Conservation (phyloP, 2,113 vertebrate genomes). For the Cheilinus undulatus region DNA sequence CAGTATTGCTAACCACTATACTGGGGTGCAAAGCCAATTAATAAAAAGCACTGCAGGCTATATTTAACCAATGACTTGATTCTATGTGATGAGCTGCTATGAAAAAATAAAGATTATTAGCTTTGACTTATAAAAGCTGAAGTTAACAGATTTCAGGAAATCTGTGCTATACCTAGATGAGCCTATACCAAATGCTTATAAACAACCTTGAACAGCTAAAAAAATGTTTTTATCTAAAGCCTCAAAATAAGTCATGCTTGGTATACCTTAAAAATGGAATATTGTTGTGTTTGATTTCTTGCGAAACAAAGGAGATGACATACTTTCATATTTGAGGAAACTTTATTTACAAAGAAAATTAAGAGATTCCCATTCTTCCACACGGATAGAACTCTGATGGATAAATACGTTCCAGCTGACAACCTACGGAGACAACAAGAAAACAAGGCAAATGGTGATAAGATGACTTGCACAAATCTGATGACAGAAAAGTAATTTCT, state of each 20-base stretch:
- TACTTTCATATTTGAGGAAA: constrained; percentile 52
- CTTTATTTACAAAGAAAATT: constrained; percentile 86
- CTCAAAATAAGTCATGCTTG: too few relatives aligned
- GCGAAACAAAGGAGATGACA: neutral
- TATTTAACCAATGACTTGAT: neutral
- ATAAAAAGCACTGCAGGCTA: neutral
- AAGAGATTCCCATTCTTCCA: constrained; percentile 71
- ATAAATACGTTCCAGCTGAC: constrained; percentile 71
- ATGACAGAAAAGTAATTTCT: constrained; percentile 73
- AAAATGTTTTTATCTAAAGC: too few relatives aligned
- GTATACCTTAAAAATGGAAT: neutral
- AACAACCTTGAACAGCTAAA: too few relatives aligned
- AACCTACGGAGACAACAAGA: constrained; percentile 69
- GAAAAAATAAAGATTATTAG: too few relatives aligned
- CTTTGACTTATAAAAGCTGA: neutral
- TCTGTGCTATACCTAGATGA: too few relatives aligned
- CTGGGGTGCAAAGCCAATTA: neutral
- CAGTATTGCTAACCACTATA: neutral
- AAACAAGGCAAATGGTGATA: constrained; percentile 29
- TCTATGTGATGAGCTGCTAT: neutral
- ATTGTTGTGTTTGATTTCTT: neutral
- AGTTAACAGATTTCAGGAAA: too few relatives aligned
- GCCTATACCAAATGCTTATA: too few relatives aligned
- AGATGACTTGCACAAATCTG: constrained; percentile 36
- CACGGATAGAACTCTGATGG: constrained; percentile 60